A percentile compares a stretch with the other conserved stretches of the same genome.
Evolutionary conservation across 2,797 vertebrate genomes (phyloP).

Genomic region (Hypotaenidia philippensis): DNA sequence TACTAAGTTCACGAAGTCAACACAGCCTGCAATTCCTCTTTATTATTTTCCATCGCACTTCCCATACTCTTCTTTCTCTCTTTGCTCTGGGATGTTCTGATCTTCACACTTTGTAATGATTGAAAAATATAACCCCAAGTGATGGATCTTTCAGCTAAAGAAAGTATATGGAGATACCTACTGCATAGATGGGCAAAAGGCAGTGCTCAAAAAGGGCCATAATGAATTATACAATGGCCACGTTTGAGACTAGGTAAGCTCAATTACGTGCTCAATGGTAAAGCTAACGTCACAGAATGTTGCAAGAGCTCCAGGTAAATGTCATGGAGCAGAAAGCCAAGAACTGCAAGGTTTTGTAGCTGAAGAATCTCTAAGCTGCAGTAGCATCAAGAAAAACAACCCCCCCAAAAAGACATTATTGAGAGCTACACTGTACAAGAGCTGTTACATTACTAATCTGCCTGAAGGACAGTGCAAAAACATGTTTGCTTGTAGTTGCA

Average conservation of each 20-base stretch:
- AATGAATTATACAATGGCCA: neutral
- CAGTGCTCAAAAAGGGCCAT: neutral
- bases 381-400: neutral
- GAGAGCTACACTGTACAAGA: neutral
- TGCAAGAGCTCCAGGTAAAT: constrained; percentile 14
- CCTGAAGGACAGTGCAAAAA: neutral
- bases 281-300: constrained; percentile 6
- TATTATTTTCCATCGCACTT: neutral
- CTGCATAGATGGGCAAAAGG: neutral
- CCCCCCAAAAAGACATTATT: neutral
- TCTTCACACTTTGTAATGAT: neutral
- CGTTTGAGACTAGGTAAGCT: neutral
- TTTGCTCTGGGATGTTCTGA: neutral
- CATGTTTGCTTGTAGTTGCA: neutral
- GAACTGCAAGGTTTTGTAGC: neutral
- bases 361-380: neutral
- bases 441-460: neutral
- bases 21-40: neutral
- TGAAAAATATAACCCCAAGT: neutral
- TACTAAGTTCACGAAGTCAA: neutral
- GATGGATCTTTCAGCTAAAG: neutral
- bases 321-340: neutral
- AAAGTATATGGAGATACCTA: neutral
- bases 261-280: neutral
- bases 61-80: neutral